Conservation (phyloP, 2,888 invertebrate genomes). For the Caenorhabditis sp. region DNA sequence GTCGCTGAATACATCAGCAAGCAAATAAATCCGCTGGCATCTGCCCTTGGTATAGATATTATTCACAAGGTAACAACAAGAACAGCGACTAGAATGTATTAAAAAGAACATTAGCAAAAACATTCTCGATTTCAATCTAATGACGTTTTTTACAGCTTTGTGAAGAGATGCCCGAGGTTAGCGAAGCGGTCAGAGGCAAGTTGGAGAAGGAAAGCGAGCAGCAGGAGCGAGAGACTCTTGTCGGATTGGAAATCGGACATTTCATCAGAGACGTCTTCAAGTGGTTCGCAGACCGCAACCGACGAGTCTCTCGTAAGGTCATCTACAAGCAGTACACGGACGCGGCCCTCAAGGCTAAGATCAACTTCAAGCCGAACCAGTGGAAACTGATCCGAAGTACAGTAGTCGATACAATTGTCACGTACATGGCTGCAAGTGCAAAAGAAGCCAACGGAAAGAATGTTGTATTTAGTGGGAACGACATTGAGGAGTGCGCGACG, state of each 20-base stretch:
- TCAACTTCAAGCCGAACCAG: slow-evolving; percentile 70
- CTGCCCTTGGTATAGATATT: slow-evolving; percentile 36
- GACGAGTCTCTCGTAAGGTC: slow-evolving; percentile 9
- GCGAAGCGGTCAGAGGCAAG: slow-evolving; percentile 35
- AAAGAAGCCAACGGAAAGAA: slow-evolving; percentile 38
- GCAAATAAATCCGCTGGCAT: slow-evolving; percentile 15
- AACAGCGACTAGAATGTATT: too few species aligned
- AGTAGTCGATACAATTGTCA: slow-evolving; percentile 61
- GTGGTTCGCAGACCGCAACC: slow-evolving; percentile 56
- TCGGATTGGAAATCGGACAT: slow-evolving; percentile 56
- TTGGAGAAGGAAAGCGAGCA: slow-evolving; percentile 43
- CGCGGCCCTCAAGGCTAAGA: slow-evolving; percentile 60
- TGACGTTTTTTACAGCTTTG: slow-evolving; percentile 62
- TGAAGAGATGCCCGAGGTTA: slow-evolving; percentile 57
- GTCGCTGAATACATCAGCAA: slow-evolving; percentile 53
- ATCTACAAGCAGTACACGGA: slow-evolving; percentile 51
- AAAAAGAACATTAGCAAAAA: too few species aligned
- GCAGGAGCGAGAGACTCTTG: slow-evolving; percentile 20
- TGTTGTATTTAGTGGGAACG: slow-evolving; percentile 18
- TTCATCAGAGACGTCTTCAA: slow-evolving; percentile 61
- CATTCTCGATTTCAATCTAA: slow-evolving; percentile 1
- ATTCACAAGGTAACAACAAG: slow-evolving; percentile 43
- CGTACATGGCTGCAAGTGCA: slow-evolving; percentile 45
- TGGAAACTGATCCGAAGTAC: slow-evolving; percentile 72
- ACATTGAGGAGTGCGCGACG: slow-evolving; percentile 66